Evolutionary conservation across 2,797 vertebrate genomes (phyloP).

Genomic region (Cercopithecus neglectus): DNA sequence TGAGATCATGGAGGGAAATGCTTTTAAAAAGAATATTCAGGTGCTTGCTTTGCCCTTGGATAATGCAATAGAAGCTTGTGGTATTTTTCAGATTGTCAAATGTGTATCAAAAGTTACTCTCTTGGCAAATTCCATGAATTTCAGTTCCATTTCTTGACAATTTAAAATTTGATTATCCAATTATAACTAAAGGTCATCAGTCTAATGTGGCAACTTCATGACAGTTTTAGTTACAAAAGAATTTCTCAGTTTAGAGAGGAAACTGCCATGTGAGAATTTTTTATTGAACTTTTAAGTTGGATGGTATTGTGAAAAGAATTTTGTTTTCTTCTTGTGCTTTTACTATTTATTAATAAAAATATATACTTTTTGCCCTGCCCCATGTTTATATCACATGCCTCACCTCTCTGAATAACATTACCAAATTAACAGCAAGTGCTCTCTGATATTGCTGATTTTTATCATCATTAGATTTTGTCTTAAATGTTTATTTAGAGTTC

Average conservation of each 20-base stretch:
- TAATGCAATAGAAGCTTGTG: neutral
- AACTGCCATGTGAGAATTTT: constrained; percentile 32
- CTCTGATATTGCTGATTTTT: neutral
- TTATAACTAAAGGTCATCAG: constrained; percentile 72
- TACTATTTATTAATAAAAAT: constrained; percentile 50
- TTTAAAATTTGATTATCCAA: constrained; percentile 63
- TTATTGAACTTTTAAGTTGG: constrained; percentile 12
- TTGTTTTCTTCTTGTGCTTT: constrained; percentile 22
- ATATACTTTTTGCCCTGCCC: neutral
- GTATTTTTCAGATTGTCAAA: constrained; percentile 73
- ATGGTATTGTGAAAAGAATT: neutral
- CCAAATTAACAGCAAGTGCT: constrained; percentile 20
- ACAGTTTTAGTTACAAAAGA: constrained; percentile 45
- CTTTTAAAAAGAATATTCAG: constrained; percentile 41
- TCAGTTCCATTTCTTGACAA: constrained; percentile 65
- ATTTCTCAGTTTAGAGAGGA: constrained; percentile 57
- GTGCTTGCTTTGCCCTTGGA: constrained; percentile 26
- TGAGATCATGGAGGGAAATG: neutral
- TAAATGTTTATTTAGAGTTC: neutral
- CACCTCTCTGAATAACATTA: neutral
- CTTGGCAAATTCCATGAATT: constrained; percentile 67
- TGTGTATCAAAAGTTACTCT: constrained; percentile 61
- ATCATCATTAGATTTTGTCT: neutral
- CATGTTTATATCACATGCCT: neutral
- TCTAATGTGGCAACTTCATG: constrained; percentile 51